phyloP scores from a whole-genome alignment of 2,113 vertebrate genomes.

The Phoenicopterus ruber region DNA sequence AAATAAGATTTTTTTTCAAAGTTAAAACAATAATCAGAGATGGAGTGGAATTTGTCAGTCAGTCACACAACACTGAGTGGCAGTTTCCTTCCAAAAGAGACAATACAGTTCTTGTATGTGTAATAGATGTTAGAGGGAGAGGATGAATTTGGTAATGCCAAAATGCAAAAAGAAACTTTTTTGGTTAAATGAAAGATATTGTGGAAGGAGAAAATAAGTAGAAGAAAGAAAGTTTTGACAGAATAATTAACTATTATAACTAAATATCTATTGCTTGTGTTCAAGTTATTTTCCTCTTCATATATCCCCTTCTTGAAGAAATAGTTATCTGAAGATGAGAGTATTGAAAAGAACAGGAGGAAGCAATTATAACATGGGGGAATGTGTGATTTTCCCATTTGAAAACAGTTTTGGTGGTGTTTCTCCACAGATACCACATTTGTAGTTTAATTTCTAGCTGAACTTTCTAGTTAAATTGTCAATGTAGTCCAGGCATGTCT shows the following conservation, averaged over 20 bases:
- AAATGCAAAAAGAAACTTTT: background rate
- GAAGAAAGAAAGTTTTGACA: background rate
- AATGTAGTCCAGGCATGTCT: background rate
- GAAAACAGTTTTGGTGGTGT: background rate
- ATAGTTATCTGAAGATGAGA: background rate
- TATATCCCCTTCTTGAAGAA: background rate
- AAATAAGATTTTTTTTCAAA: background rate
- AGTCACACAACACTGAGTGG: background rate
- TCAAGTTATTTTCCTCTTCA: background rate
- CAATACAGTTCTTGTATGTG: background rate
- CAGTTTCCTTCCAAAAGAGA: background rate
- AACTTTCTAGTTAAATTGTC: background rate
- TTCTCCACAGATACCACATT: background rate
- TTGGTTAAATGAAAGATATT: background rate
- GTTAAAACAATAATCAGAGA: background rate
- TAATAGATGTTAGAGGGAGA: background rate
- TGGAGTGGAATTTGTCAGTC: background rate
- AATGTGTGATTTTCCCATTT: background rate
- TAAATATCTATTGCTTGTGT: background rate
- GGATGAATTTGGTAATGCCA: background rate
- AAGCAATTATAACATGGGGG: background rate
- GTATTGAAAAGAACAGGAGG: background rate
- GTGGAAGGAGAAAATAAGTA: background rate
- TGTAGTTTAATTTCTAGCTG: background rate
- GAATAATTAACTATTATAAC: background rate